Conservation (phyloP, 2,797 vertebrate species). For the Aphelocoma californica region DNA sequence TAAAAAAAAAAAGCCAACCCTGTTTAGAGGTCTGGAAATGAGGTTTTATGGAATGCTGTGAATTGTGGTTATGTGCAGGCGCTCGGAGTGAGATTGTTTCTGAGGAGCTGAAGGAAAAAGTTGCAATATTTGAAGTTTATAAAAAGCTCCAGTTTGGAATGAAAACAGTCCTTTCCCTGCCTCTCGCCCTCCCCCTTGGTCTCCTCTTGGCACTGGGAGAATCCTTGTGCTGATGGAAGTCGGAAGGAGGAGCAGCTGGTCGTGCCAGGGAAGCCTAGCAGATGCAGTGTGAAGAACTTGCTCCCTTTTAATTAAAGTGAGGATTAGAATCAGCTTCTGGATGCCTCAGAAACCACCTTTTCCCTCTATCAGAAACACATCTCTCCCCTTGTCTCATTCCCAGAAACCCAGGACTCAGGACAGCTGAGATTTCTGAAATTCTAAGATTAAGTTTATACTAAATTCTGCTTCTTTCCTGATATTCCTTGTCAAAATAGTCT, state of each 20-base stretch:
- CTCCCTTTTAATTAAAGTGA: slow-evolving; percentile 44
- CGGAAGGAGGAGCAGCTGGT: background rate
- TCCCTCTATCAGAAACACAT: background rate
- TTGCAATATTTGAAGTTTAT: slow-evolving; percentile 24
- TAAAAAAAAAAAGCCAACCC: background rate
- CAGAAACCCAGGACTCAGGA: background rate
- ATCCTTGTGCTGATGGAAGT: background rate
- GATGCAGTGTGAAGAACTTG: slow-evolving; percentile 31
- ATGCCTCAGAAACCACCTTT: slow-evolving; percentile 6
- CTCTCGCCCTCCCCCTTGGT: background rate
- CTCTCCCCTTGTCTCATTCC: background rate
- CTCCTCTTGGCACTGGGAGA: slow-evolving; percentile 23
- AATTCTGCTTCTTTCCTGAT: background rate
- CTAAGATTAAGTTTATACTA: background rate
- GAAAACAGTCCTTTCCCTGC: background rate
- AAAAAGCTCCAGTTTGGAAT: slow-evolving; percentile 27
- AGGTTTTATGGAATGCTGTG: slow-evolving; percentile 36
- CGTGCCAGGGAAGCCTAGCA: slow-evolving; percentile 10
- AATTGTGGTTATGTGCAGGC: slow-evolving; percentile 43
- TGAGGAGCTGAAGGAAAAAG: slow-evolving; percentile 11
- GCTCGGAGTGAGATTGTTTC: slow-evolving; percentile 15
- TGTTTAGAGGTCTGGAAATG: slow-evolving; percentile 33
- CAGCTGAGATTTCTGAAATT: background rate
- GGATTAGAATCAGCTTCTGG: slow-evolving; percentile 17
- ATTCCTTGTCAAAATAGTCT: slow-evolving; percentile 4